Evolutionary conservation across 2,113 vertebrate genomes (phyloP), one percentile per base, ranked within the genome.

Genomic region (Cyprinodon variegatus): DNA sequence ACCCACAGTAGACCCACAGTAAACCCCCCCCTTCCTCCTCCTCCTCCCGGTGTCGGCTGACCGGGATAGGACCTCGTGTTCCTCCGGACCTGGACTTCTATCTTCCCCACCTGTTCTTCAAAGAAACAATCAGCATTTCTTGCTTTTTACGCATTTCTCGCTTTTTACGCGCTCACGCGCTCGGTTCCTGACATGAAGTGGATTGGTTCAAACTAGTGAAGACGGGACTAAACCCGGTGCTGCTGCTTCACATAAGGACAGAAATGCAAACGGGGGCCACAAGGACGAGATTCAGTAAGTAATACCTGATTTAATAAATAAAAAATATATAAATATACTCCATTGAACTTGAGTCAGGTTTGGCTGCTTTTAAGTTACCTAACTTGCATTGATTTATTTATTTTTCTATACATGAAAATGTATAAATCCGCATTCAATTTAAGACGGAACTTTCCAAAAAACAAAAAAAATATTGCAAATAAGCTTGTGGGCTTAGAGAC

Each of bases 261-360:
- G 91, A 90, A 83, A 94, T 93, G 93, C 91, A 74, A 83, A 92
- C 84, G 87, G 84, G 89, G 83, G 88, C 63, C 86, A 91, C 89
- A 90, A 81, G 86, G 86, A 82, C 78, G 91, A 92, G 90, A 90
- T 87, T 87, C 90, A 89, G 93, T 94, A 87, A 94, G 93, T 93
- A 83, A 63, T 70, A 61, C 65, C 71, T 83, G 79, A 79, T 45
- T 41, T 72, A 73, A n/a, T 41, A 61, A 11, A 11, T 60, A 38
- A 74, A 0, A 60, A 36, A 61, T 15, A 11, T 60, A 38, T 76
- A 0, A 60, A 36, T 70, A 75, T 61, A 41, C 36, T 74, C 61
- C 64, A 29, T 60, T 87, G 60, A 89, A 89, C 86, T 90, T 85
- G 76, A 82, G 53, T 46, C 76, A 40, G 77, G 65, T 59, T 14